phyloP scores from a whole-genome alignment of 2,797 vertebrate species.

The Anolis apletophallus region DNA sequence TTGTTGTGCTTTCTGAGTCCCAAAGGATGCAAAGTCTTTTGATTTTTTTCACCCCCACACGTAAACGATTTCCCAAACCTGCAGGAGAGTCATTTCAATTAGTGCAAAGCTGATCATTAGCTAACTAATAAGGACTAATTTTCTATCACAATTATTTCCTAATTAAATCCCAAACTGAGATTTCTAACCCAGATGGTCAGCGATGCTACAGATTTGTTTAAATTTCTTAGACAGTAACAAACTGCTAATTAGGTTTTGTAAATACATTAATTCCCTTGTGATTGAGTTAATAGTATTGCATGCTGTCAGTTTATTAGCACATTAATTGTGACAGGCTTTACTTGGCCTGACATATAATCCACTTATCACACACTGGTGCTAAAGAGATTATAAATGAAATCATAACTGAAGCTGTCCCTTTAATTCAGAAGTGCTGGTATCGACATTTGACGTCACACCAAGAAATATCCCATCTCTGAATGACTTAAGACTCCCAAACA shows the following conservation, averaged over 20 bases:
- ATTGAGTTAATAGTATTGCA: constrained; percentile 78
- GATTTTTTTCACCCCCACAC: constrained; percentile 64
- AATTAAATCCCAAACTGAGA: constrained; percentile 82
- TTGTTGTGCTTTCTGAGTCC: constrained; percentile 35
- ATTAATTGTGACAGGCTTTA: constrained; percentile 84
- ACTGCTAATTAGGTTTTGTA: constrained; percentile 85
- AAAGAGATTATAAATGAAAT: constrained; percentile 82
- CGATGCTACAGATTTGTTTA: constrained; percentile 82
- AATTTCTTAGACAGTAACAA: constrained; percentile 84
- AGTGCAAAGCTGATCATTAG: constrained; percentile 76
- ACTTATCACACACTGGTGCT: constrained; percentile 82
- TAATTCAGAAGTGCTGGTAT: constrained; percentile 55
- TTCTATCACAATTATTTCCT: constrained; percentile 82
- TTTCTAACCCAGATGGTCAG: constrained; percentile 82
- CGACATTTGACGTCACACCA: constrained; percentile 50
- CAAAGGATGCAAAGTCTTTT: constrained; percentile 63
- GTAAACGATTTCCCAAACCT: constrained; percentile 66
- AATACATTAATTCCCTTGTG: constrained; percentile 80
- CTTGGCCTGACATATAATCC: constrained; percentile 82
- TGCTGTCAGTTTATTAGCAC: constrained; percentile 82
- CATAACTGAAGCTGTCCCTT: constrained; percentile 73
- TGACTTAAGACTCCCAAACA: background rate
- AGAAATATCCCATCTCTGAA: background rate
- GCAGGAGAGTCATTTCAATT: constrained; percentile 80
- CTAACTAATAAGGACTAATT: constrained; percentile 81